Conservation (phyloP, 2,888 invertebrate species). For the Melanchra persicariae region DNA sequence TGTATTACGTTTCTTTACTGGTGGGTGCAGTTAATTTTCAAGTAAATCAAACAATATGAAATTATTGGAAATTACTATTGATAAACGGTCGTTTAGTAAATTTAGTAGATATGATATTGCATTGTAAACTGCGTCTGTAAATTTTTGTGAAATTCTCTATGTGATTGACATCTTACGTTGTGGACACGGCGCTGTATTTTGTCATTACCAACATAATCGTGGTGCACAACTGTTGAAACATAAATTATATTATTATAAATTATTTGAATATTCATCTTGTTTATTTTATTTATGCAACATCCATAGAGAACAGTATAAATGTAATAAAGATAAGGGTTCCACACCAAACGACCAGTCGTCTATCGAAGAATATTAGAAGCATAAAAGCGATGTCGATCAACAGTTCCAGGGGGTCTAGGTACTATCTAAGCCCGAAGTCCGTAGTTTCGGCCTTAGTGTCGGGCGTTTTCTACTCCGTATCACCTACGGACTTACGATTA, state of each 20-base stretch:
- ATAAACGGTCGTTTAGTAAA: slow-evolving; percentile 1
- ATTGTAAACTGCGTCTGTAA: slow-evolving; percentile 21
- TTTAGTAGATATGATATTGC: not conserved
- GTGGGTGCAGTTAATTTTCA: slow-evolving; percentile 1
- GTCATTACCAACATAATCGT: slow-evolving; percentile 40
- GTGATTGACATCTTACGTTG: slow-evolving; percentile 20
- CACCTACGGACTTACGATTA: too few species aligned
- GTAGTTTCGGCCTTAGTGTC: too few species aligned
- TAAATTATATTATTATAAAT: slow-evolving; percentile 58
- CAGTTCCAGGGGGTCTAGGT: too few species aligned
- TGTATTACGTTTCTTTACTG: slow-evolving; percentile 21
- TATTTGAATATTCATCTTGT: slow-evolving; percentile 33
- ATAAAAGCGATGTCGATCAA: too few species aligned
- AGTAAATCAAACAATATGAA: slow-evolving; percentile 1
- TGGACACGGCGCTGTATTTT: slow-evolving; percentile 36
- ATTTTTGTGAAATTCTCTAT: slow-evolving; percentile 25
- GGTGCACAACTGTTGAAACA: slow-evolving; percentile 61
- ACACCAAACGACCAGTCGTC: not conserved
- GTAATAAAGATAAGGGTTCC: too few species aligned
- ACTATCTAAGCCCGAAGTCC: too few species aligned
- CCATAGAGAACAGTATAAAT: too few species aligned
- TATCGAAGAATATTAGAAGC: too few species aligned
- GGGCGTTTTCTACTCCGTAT: too few species aligned
- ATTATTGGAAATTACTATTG: slow-evolving; percentile 8
- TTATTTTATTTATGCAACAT: slow-evolving; percentile 18